A percentile compares a stretch with the other conserved stretches of the same genome.
Evolutionary conservation across 35 echinoderm and acorn worm species (phyloP).

Genomic region (Stichopus chloronotus): DNA sequence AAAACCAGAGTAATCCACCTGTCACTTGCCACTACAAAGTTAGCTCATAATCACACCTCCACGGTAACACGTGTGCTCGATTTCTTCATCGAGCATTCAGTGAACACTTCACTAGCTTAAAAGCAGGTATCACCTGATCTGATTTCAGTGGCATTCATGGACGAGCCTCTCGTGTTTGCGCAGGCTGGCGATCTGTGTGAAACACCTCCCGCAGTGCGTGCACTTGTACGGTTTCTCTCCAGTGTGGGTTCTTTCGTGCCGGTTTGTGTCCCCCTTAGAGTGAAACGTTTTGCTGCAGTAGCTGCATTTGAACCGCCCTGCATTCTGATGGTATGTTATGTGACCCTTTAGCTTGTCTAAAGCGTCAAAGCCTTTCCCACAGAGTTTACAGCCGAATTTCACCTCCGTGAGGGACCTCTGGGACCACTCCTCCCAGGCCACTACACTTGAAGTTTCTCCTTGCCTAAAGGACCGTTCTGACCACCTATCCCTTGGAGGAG

Average conservation of each 20-base stretch:
- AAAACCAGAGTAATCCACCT: too few relatives aligned
- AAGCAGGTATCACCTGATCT: too few relatives aligned
- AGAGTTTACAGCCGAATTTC: conserved; percentile 18
- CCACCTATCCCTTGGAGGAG: not conserved
- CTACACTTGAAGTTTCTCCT: not conserved
- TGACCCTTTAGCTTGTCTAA: not conserved
- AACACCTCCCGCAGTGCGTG: not conserved
- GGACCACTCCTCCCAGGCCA: conserved; percentile 2
- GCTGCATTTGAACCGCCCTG: conserved; percentile 10
- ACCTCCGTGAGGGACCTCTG: not conserved
- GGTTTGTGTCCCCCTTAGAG: conserved; percentile 29
- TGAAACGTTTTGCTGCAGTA: conserved; percentile 19
- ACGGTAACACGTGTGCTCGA: too few relatives aligned
- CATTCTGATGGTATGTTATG: not conserved
- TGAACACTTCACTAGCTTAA: too few relatives aligned
- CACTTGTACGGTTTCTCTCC: conserved; percentile 42
- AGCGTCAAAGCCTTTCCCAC: conserved; percentile 12
- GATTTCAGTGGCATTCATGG: not conserved
- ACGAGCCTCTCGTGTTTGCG: not conserved
- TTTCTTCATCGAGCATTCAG: too few relatives aligned
- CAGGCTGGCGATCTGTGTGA: not conserved
- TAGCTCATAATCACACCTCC: too few relatives aligned
- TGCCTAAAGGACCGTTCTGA: not conserved
- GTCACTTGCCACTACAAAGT: too few relatives aligned
- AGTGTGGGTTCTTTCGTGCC: conserved; percentile 27